Conservation (phyloP, 1,140 invertebrate species). For the Magallana gigas region DNA sequence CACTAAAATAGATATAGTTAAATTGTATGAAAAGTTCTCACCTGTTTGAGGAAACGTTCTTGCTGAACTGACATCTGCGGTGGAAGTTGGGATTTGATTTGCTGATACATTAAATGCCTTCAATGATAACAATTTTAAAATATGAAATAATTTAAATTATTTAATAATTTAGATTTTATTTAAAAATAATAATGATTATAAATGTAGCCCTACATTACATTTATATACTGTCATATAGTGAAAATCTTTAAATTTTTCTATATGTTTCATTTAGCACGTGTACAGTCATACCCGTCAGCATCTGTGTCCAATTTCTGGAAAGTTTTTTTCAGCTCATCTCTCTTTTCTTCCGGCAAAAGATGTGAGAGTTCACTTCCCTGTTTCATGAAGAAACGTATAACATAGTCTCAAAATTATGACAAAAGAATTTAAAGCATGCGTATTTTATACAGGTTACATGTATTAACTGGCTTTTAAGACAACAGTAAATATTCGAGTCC, state of each 20-base stretch:
- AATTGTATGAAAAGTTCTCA: constrained; percentile 29
- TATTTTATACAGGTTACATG: too few species aligned
- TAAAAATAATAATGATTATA: neutral
- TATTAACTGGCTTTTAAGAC: too few species aligned
- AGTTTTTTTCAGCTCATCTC: constrained; percentile 60
- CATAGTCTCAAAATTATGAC: too few species aligned
- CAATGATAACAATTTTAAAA: neutral
- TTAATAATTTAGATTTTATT: neutral
- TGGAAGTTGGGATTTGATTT: constrained; percentile 68
- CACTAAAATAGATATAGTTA: too few species aligned
- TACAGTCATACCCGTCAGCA: constrained; percentile 67
- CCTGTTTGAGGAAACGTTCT: constrained; percentile 70
- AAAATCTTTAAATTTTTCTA: neutral
- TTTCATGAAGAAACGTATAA: too few species aligned
- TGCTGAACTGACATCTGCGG: constrained; percentile 62
- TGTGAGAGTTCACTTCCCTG: constrained; percentile 61
- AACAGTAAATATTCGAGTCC: too few species aligned
- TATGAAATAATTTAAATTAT: neutral
- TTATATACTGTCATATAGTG: neutral
- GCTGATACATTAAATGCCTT: constrained; percentile 70
- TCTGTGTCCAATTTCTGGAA: constrained; percentile 72
- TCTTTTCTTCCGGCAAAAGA: constrained; percentile 64
- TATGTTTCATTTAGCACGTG: too few species aligned
- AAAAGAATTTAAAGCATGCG: too few species aligned
- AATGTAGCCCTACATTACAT: neutral